These are phyloP conservation scores for Dinomys branickii DNA, from an alignment of 2,113 vertebrate genomes.

Conservation along the genomic window DNA sequence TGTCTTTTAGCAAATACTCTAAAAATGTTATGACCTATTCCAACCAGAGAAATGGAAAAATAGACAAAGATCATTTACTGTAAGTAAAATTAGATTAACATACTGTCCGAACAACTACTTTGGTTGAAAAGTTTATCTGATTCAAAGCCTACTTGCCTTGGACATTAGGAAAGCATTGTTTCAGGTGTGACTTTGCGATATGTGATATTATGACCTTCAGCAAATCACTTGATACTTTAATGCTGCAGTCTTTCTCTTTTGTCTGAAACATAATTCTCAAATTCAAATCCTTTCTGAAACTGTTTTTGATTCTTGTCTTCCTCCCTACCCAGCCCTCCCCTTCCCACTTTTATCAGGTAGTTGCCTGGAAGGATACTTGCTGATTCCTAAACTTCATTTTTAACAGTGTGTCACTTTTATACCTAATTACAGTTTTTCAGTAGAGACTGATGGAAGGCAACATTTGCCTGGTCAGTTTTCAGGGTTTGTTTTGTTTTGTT, in stretches of 20 bases:
- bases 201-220: background rate
- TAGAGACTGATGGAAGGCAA: background rate
- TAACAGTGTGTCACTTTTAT: background rate
- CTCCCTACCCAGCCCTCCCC: background rate
- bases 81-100: conserved; percentile 4
- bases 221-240: background rate
- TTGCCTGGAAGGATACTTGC: background rate
- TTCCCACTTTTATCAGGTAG: background rate
- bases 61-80: background rate
- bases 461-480: background rate
- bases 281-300: background rate
- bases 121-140: background rate
- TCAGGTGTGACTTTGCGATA: background rate
- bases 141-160: background rate
- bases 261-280: background rate
- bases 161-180: background rate
- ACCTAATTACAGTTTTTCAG: background rate
- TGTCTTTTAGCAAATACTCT: background rate
- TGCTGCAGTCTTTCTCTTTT: background rate
- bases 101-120: background rate
- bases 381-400: background rate
- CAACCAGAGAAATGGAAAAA: conserved; percentile 8
- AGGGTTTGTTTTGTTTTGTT: background rate
- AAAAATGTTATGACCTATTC: background rate
- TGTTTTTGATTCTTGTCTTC: background rate